A percentile compares a stretch with the other conserved stretches of the same genome.
phyloP scores from a whole-genome alignment of 2,888 invertebrate genomes.

The Drosophila falleni region DNA sequence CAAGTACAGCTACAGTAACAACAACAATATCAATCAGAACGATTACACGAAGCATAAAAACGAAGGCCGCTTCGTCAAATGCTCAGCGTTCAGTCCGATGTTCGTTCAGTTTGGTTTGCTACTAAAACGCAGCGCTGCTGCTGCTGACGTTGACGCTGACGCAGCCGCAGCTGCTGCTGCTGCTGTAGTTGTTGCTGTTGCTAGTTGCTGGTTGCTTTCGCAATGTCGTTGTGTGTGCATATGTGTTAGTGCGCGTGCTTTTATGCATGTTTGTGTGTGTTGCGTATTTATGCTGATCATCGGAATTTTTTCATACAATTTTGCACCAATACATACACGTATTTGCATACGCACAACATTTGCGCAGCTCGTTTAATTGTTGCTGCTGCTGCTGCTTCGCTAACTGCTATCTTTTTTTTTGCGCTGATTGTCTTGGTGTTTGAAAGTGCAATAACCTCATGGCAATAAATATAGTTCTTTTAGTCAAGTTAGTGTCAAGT shows the following conservation, averaged over 20 bases:
- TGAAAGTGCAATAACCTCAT: slow-evolving; percentile 80
- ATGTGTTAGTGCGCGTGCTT: slow-evolving; percentile 47
- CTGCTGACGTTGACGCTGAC: slow-evolving; percentile 22
- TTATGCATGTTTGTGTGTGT: slow-evolving; percentile 44
- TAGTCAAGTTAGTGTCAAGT: slow-evolving; percentile 13
- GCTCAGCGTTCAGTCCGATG: slow-evolving; percentile 8
- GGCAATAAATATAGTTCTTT: slow-evolving; percentile 40
- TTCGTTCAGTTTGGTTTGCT: slow-evolving; percentile 21
- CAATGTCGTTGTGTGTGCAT: slow-evolving; percentile 30
- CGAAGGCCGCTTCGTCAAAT: slow-evolving; percentile 43
- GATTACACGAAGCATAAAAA: slow-evolving; percentile 55
- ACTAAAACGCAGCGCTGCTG: slow-evolving; percentile 53
- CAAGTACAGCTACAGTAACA: slow-evolving; percentile 9
- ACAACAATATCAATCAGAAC: slow-evolving; percentile 30
- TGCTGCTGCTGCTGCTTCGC: slow-evolving; percentile 48
- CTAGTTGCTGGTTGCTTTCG: slow-evolving; percentile 45
- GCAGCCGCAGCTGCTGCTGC: slow-evolving; percentile 36
- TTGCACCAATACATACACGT: slow-evolving; percentile 56
- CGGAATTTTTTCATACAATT: slow-evolving; percentile 68
- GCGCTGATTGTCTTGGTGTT: slow-evolving; percentile 35
- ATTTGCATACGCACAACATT: slow-evolving; percentile 31
- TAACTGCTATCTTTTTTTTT: slow-evolving; percentile 54
- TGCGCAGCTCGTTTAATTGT: slow-evolving; percentile 57
- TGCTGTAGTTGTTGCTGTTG: slow-evolving; percentile 38
- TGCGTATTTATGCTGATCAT: slow-evolving; percentile 80